Evolutionary conservation across 2,888 invertebrate genomes (phyloP).

Genomic region (Tinea trinotella): DNA sequence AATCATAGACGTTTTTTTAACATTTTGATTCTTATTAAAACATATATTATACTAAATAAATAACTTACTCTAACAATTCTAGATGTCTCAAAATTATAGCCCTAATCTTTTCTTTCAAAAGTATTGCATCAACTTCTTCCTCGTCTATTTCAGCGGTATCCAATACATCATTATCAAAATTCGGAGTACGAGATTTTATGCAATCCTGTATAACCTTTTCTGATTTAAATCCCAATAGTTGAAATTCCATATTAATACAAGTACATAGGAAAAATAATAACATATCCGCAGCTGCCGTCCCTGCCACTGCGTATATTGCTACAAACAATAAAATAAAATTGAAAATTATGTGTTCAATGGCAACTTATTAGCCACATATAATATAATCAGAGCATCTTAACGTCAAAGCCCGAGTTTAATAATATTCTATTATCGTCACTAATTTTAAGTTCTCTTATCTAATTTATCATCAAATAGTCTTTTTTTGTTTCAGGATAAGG

Average conservation of each 20-base stretch:
- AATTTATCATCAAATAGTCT: too few relatives aligned
- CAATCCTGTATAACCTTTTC: constrained; percentile 7
- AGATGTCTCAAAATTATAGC: constrained; percentile 1
- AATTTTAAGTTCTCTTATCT: too few relatives aligned
- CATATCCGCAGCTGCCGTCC: neutral
- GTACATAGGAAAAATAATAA: constrained; percentile 8
- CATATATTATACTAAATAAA: too few relatives aligned
- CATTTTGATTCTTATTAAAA: too few relatives aligned
- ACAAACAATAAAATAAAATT: too few relatives aligned
- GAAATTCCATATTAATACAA: neutral
- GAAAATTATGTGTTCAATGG: too few relatives aligned
- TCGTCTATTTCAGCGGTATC: neutral
- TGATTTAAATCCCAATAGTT: constrained; percentile 3
- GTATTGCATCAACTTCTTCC: neutral
- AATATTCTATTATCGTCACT: too few relatives aligned
- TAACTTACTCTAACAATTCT: constrained; percentile 4
- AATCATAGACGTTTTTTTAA: too few relatives aligned
- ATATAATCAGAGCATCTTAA: too few relatives aligned
- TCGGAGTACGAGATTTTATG: neutral
- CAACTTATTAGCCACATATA: too few relatives aligned
- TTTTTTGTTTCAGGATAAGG: too few relatives aligned
- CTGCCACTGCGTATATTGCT: constrained; percentile 5
- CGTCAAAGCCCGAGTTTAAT: too few relatives aligned
- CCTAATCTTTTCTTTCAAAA: neutral
- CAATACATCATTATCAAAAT: neutral